Evolutionary conservation across 2,797 vertebrate species (phyloP).

Genomic region (Etheostoma nigrum): DNA sequence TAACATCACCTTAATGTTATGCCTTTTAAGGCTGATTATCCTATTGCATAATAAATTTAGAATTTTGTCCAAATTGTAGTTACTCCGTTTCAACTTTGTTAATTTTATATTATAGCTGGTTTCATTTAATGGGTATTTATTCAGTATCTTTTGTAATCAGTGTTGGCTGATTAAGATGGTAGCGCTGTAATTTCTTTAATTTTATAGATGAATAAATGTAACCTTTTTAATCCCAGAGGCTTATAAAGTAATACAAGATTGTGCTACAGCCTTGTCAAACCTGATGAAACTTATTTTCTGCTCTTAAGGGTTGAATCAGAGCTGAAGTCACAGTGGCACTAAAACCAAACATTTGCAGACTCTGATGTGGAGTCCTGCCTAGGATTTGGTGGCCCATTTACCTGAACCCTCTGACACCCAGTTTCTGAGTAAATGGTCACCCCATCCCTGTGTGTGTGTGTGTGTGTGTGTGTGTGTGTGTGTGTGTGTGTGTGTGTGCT

Average conservation of each 20-base stretch:
- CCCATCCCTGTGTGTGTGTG: constrained; percentile 7
- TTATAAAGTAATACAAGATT: constrained; percentile 7
- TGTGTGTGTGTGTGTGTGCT: too few relatives aligned
- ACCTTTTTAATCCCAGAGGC: constrained; percentile 11
- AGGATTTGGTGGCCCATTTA: constrained; percentile 39
- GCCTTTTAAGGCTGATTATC: background rate
- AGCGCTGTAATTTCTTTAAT: background rate
- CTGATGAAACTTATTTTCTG: constrained; percentile 42
- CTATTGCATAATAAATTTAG: background rate
- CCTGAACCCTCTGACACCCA: constrained; percentile 73
- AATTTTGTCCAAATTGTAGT: background rate
- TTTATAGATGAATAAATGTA: constrained; percentile 2
- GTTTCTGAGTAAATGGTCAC: constrained; percentile 54
- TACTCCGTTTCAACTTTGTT: background rate
- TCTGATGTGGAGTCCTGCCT: constrained; percentile 8
- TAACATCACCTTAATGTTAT: background rate
- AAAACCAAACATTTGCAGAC: constrained; percentile 52
- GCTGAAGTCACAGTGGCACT: constrained; percentile 35
- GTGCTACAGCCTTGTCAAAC: constrained; percentile 3
- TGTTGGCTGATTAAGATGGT: background rate
- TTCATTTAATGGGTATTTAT: constrained; percentile 2
- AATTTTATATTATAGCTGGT: background rate
- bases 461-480: too few relatives aligned
- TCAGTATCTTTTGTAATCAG: background rate
- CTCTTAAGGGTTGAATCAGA: constrained; percentile 36